phyloP scores from a whole-genome alignment of 53 echinoderm and acorn worm species.

The Paelopatides confundens region DNA sequence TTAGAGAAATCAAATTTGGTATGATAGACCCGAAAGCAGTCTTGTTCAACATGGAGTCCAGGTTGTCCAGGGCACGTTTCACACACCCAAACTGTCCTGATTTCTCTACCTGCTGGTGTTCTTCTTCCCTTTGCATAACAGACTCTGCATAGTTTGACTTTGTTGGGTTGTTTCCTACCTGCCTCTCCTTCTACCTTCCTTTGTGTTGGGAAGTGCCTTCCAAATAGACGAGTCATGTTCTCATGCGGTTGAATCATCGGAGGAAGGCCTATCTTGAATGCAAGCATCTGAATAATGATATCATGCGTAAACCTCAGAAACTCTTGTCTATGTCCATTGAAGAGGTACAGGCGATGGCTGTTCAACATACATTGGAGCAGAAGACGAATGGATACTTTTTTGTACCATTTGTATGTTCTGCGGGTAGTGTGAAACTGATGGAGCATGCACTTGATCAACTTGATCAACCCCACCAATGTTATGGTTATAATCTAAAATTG shows the following conservation, averaged over 20 bases:
- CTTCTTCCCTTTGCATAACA: neutral
- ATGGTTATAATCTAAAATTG: neutral
- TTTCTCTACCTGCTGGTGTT: neutral
- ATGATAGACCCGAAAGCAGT: too few species aligned
- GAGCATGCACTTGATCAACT: too few species aligned
- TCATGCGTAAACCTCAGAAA: neutral
- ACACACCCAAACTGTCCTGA: neutral
- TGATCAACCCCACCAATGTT: neutral
- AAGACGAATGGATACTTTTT: neutral
- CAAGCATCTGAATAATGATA: neutral
- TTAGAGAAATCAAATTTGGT: too few species aligned
- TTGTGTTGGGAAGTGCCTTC: neutral
- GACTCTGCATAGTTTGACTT: slow-evolving; percentile 4
- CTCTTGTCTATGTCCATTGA: neutral
- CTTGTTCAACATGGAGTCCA: too few species aligned
- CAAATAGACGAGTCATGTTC: neutral
- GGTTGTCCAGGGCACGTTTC: too few species aligned
- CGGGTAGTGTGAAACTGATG: neutral
- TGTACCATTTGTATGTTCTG: slow-evolving; percentile 16
- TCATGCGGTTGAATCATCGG: neutral
- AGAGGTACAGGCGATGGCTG: neutral
- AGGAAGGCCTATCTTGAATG: neutral
- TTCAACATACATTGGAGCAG: neutral
- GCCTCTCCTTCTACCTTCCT: neutral
- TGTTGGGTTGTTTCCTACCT: neutral